Conservation (phyloP, 1,140 invertebrate genomes). For the Chrysopa pallens region DNA sequence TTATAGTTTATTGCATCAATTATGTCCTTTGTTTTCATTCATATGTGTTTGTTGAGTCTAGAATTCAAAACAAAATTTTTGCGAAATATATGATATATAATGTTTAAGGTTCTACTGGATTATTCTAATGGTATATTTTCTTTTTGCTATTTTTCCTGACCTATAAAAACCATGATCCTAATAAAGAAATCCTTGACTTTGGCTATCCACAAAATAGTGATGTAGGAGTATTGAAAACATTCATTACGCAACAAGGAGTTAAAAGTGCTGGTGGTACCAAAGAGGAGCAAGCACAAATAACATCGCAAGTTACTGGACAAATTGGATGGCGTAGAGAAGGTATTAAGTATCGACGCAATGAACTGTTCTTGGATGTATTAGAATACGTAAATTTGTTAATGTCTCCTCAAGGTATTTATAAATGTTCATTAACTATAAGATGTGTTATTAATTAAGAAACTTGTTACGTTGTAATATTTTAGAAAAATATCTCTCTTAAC, state of each 20-base stretch:
- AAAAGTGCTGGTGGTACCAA: slow-evolving; percentile 82
- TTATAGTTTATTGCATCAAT: too few species aligned
- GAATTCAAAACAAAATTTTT: too few species aligned
- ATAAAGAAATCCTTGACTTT: slow-evolving; percentile 93
- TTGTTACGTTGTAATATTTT: too few species aligned
- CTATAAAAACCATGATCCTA: background rate
- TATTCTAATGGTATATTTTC: background rate
- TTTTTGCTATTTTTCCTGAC: slow-evolving; percentile 1
- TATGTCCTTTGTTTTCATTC: too few species aligned
- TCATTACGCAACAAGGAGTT: slow-evolving; percentile 98
- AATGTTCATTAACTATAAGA: too few species aligned
- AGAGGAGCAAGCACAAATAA: slow-evolving; percentile 99
- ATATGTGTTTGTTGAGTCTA: too few species aligned
- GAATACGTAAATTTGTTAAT: slow-evolving; percentile 99
- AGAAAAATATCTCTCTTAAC: too few species aligned
- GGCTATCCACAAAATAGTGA: slow-evolving; percentile 99
- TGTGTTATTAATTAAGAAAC: too few species aligned
- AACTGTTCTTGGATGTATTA: slow-evolving; percentile 96
- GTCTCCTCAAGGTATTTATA: slow-evolving; percentile 81
- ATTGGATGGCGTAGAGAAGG: slow-evolving; percentile 99
- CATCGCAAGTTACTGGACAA: slow-evolving; percentile 97
- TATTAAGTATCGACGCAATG: slow-evolving; percentile 97
- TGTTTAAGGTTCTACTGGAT: too few species aligned
- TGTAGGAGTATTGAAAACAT: slow-evolving; percentile 96
- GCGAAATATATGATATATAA: too few species aligned